Evolutionary conservation across 2,888 invertebrate genomes (phyloP).

Genomic region (Panopea generosa): DNA sequence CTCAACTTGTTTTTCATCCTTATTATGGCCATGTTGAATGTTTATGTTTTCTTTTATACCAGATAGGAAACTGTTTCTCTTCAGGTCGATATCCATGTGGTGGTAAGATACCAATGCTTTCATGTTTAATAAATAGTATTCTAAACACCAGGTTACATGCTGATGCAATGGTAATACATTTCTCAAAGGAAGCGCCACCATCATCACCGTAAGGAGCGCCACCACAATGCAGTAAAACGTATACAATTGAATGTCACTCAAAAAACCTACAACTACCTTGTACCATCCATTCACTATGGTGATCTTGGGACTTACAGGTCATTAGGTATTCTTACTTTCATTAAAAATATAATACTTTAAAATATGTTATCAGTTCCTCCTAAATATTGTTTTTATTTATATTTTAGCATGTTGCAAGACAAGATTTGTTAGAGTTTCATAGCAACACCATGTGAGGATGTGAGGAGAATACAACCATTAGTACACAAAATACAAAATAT

Average conservation of each 20-base stretch:
- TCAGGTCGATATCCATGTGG: too few relatives aligned
- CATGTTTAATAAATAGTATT: too few relatives aligned
- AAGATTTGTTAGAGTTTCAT: conserved; percentile 11
- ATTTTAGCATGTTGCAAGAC: conserved; percentile 20
- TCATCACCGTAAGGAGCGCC: neutral
- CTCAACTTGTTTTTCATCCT: too few relatives aligned
- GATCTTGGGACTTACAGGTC: conserved; percentile 1
- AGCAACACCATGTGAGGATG: conserved; percentile 24
- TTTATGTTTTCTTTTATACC: too few relatives aligned
- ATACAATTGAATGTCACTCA: neutral
- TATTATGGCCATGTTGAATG: too few relatives aligned
- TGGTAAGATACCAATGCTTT: too few relatives aligned
- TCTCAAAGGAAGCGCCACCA: neutral
- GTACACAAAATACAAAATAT: conserved; percentile 48
- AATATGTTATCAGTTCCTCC: neutral
- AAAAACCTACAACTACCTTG: neutral
- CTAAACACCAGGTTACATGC: too few relatives aligned
- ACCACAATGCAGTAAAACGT: neutral
- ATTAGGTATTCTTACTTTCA: too few relatives aligned
- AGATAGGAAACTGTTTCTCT: too few relatives aligned
- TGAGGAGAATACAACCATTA: conserved; percentile 30
- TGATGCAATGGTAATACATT: too few relatives aligned
- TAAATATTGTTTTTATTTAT: neutral
- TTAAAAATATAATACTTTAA: neutral
- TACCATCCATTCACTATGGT: neutral